Conservation (phyloP, 2,797 vertebrate genomes). For the Falco concolor region DNA sequence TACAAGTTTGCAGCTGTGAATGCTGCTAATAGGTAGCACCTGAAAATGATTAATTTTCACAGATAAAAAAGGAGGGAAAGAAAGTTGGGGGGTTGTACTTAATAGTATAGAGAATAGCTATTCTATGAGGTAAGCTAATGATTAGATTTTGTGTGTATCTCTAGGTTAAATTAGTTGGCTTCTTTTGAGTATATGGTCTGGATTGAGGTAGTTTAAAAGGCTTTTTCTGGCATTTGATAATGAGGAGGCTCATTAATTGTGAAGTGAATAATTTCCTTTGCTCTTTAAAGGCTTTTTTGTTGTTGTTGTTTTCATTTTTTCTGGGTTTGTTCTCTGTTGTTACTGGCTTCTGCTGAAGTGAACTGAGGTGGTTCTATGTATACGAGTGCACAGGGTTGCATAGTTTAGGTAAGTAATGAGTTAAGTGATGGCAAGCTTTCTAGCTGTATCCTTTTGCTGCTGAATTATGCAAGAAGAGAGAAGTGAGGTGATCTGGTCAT, state of each 20-base stretch:
- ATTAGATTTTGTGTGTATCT: background rate
- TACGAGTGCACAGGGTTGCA: accelerated
- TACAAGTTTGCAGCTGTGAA: background rate
- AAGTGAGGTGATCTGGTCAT: background rate
- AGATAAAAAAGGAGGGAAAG: background rate
- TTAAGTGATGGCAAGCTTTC: background rate
- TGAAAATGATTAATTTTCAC: background rate
- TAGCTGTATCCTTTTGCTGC: background rate
- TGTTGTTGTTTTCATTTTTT: background rate
- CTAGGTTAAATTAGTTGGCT: background rate
- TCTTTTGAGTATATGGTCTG: background rate
- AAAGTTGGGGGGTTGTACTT: background rate
- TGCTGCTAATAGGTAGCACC: background rate
- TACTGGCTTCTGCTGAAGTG: background rate
- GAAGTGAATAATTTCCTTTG: background rate
- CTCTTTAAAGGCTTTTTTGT: background rate
- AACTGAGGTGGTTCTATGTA: background rate
- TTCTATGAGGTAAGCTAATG: background rate
- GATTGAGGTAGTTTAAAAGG: background rate
- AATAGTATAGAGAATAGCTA: accelerated
- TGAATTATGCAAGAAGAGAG: background rate
- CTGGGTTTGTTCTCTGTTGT: background rate
- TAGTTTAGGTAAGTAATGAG: background rate
- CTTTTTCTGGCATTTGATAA: background rate
- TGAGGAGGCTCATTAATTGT: background rate